These are phyloP conservation scores for Propsilocerus akamusi DNA, from an alignment of 1,140 invertebrate genomes.

Conservation along the genomic window DNA sequence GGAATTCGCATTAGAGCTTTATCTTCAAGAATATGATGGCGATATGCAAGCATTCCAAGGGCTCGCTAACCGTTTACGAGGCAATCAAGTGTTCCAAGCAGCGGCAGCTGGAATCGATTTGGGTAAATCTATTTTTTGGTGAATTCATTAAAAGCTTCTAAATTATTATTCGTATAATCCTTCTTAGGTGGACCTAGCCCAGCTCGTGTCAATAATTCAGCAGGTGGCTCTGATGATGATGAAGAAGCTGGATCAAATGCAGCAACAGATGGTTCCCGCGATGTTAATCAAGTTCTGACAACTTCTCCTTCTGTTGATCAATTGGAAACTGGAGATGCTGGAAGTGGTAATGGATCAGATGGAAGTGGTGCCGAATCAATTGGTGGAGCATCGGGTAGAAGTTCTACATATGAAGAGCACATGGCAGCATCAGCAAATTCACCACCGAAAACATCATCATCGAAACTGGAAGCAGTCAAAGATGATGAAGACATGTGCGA, in stretches of 20 bases:
- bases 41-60: constrained; percentile 22
- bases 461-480: constrained; percentile 21
- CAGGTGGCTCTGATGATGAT: constrained; percentile 82
- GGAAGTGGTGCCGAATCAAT: constrained; percentile 81
- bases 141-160: neutral
- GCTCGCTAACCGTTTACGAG: constrained; percentile 17
- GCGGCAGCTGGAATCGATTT: constrained; percentile 10
- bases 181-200: neutral
- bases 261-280: constrained; percentile 66
- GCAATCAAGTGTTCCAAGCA: constrained; percentile 14
- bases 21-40: constrained; percentile 54
- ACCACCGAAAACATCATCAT: constrained; percentile 1
- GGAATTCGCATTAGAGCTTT: constrained; percentile 85
- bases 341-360: constrained; percentile 63
- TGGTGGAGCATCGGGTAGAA: constrained; percentile 75
- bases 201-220: constrained; percentile 47
- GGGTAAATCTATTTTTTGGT: neutral
- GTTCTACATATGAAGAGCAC: constrained; percentile 63
- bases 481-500: constrained; percentile 17
- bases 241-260: constrained; percentile 52
- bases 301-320: constrained; percentile 73
- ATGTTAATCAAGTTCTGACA: constrained; percentile 37
- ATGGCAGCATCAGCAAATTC: constrained; percentile 15
- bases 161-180: neutral
- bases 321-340: constrained; percentile 36